Evolutionary conservation across 1,140 invertebrate species (phyloP).

Genomic region (Conus betulinus): DNA sequence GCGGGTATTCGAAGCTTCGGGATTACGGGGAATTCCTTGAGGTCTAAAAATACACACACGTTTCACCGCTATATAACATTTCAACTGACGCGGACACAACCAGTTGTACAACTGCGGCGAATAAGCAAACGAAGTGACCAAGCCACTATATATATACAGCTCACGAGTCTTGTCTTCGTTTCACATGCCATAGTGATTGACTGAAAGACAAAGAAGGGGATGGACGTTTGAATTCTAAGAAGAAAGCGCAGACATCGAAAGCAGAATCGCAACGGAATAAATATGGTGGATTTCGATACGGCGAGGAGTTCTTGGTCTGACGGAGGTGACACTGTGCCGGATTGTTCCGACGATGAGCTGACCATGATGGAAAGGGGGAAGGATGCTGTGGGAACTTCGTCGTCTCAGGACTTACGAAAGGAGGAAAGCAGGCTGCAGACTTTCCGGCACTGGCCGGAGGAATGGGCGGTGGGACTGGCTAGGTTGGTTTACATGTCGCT

Average conservation of each 20-base stretch:
- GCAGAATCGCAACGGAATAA: background rate
- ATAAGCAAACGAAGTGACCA: too few relatives aligned
- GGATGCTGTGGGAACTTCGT: background rate
- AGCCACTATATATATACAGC: too few relatives aligned
- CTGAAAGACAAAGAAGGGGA: background rate
- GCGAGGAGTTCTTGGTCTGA: too few relatives aligned
- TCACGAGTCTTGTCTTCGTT: background rate
- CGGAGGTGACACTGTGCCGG: background rate
- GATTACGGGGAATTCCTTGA: too few relatives aligned
- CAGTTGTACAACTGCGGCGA: too few relatives aligned
- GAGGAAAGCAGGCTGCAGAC: conserved; percentile 18
- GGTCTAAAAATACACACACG: too few relatives aligned
- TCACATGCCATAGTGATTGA: background rate
- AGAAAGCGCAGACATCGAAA: background rate
- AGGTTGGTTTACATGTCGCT: background rate
- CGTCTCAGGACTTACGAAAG: background rate
- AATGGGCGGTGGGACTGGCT: background rate
- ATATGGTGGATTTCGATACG: background rate
- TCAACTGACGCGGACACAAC: too few relatives aligned
- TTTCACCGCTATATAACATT: too few relatives aligned
- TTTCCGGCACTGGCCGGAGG: background rate
- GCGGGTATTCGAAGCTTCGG: too few relatives aligned
- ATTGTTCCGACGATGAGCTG: background rate
- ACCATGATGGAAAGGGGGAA: background rate
- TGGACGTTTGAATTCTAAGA: background rate